phyloP scores from a whole-genome alignment of 2,797 vertebrate genomes.

The Sphenodon punctatus region DNA sequence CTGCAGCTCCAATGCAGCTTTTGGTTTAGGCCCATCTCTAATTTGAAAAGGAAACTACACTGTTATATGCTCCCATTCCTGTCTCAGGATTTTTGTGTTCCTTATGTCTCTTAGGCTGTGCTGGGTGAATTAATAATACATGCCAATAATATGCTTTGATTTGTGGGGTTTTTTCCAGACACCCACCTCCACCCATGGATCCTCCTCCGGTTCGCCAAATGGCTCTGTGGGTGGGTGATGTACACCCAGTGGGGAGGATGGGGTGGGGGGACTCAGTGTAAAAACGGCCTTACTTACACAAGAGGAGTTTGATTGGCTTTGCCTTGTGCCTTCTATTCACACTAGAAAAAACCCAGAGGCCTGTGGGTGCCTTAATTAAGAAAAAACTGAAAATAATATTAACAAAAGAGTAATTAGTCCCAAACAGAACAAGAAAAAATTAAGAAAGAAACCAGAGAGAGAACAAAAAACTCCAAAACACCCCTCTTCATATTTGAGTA shows the following conservation, averaged over 20 bases:
- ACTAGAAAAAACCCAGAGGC: not conserved
- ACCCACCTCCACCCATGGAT: no score
- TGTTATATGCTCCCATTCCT: not conserved
- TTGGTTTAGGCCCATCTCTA: not conserved
- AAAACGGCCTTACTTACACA: no score
- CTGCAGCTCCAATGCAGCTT: no score
- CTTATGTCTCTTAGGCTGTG: not conserved
- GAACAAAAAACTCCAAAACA: constrained; percentile 14
- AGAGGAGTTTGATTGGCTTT: no score
- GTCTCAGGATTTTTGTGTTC: constrained; percentile 8
- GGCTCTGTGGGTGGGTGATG: no score
- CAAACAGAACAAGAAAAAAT: not conserved
- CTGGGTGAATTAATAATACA: not conserved
- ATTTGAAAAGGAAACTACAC: not conserved
- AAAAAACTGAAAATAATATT: constrained; percentile 14
- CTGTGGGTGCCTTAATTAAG: not conserved
- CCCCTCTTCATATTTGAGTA: constrained; percentile 1
- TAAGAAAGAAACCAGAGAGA: constrained; percentile 19
- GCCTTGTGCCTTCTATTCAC: no score
- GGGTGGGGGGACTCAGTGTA: no score
- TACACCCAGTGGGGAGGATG: no score
- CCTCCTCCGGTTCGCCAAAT: no score
- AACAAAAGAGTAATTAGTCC: not conserved
- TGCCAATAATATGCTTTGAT: not conserved
- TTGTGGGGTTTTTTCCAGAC: no score